Conservation (phyloP, 2,113 vertebrate genomes). For the Grammomys surdaster region DNA sequence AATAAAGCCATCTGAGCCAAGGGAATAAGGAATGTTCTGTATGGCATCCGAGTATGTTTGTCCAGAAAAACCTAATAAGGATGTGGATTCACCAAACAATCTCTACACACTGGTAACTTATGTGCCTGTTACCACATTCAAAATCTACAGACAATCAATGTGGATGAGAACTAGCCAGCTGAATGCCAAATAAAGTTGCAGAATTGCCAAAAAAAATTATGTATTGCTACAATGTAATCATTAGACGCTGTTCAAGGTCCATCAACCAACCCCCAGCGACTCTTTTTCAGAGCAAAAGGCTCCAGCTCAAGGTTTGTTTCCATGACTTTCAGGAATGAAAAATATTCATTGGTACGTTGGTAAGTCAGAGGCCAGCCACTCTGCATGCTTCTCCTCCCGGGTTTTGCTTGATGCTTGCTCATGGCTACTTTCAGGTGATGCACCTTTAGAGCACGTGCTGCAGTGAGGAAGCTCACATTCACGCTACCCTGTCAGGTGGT, state of each 20-base stretch:
- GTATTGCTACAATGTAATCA: background rate
- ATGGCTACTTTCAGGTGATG: background rate
- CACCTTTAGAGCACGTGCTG: background rate
- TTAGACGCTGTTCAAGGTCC: background rate
- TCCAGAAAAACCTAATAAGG: too few species aligned
- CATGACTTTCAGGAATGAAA: background rate
- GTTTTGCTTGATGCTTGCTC: background rate
- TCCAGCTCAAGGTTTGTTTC: conserved; percentile 19
- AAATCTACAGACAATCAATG: too few species aligned
- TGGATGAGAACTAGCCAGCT: too few species aligned
- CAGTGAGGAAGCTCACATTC: background rate
- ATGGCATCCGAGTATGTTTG: too few species aligned
- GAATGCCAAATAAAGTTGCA: too few species aligned
- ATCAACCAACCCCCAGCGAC: background rate
- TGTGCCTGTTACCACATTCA: too few species aligned
- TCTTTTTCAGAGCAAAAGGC: background rate
- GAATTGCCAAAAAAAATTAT: too few species aligned
- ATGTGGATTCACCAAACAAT: too few species aligned
- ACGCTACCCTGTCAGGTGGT: background rate
- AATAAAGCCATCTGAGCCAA: too few species aligned
- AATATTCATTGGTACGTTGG: background rate
- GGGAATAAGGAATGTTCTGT: too few species aligned
- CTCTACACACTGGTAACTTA: too few species aligned
- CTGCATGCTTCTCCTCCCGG: background rate
- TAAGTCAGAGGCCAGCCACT: background rate